phyloP scores from a whole-genome alignment of 2,888 invertebrate genomes.

The Junonia oenone region DNA sequence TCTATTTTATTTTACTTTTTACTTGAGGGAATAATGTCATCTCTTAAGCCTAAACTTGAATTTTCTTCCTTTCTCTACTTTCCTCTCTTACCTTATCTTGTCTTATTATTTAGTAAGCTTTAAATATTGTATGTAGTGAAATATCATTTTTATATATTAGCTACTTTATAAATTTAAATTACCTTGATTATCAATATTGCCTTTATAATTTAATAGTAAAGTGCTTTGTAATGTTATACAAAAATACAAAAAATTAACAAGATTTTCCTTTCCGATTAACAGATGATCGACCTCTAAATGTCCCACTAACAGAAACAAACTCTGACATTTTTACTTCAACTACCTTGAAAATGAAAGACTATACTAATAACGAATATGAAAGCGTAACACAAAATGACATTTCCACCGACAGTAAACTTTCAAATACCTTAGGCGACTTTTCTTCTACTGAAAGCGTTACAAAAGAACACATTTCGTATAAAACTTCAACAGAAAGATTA shows the following conservation, averaged over 20 bases:
- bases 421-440: background rate
- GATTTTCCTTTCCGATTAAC: slow-evolving; percentile 69
- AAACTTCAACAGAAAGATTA: background rate
- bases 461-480: background rate
- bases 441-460: background rate
- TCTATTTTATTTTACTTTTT: background rate
- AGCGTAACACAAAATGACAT: slow-evolving; percentile 1
- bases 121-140: background rate
- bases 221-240: background rate
- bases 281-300: slow-evolving; percentile 71
- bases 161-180: background rate
- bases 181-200: background rate
- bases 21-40: background rate
- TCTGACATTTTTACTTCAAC: slow-evolving; percentile 42
- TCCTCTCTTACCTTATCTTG: slow-evolving; percentile 22
- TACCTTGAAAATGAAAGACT: slow-evolving; percentile 22
- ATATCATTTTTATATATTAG: background rate
- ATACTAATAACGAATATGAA: slow-evolving; percentile 3
- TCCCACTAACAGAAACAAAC: slow-evolving; percentile 72
- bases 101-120: slow-evolving; percentile 1
- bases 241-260: slow-evolving; percentile 20
- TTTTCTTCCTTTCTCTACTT: slow-evolving; percentile 23
- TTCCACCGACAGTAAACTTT: background rate
- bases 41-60: slow-evolving; percentile 37
- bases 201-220: background rate